Evolutionary conservation across 2,797 vertebrate genomes (phyloP).

Genomic region (Pseudochirops corinnae): DNA sequence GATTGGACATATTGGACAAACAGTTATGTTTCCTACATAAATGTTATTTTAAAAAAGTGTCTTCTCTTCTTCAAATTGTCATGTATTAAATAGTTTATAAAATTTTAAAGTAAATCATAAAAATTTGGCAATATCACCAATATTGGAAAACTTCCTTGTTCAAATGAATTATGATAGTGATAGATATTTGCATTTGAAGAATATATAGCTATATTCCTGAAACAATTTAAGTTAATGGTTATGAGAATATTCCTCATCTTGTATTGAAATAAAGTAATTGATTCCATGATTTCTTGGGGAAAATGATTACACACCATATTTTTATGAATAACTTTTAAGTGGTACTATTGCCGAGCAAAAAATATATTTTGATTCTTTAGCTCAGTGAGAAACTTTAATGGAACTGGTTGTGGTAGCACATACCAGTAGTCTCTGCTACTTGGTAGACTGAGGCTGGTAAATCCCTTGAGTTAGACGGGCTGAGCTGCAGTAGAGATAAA

Average conservation of each 20-base stretch:
- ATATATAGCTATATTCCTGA: background rate
- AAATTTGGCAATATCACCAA: background rate
- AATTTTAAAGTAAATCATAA: constrained; percentile 3
- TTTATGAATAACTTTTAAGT: background rate
- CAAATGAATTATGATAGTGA: constrained; percentile 21
- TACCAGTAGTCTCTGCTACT: background rate
- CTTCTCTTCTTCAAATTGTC: background rate
- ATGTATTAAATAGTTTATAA: constrained; percentile 16
- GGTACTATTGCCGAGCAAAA: background rate
- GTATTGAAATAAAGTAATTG: constrained; percentile 28
- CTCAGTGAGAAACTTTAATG: constrained; percentile 1
- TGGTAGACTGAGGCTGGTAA: background rate
- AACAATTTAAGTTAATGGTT: background rate
- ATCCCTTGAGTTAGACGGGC: background rate
- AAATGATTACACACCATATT: background rate
- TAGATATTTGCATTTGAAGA: background rate
- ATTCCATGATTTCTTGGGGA: background rate
- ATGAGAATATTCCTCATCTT: constrained; percentile 20
- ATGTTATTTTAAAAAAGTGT: constrained; percentile 14
- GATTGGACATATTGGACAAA: too few relatives aligned
- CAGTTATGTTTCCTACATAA: background rate
- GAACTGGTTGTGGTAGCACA: background rate
- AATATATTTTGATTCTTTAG: background rate
- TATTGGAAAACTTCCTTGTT: background rate
- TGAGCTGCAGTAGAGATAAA: background rate